Conservation (phyloP, 2,888 invertebrate species). For the Esperia sulphurella region DNA sequence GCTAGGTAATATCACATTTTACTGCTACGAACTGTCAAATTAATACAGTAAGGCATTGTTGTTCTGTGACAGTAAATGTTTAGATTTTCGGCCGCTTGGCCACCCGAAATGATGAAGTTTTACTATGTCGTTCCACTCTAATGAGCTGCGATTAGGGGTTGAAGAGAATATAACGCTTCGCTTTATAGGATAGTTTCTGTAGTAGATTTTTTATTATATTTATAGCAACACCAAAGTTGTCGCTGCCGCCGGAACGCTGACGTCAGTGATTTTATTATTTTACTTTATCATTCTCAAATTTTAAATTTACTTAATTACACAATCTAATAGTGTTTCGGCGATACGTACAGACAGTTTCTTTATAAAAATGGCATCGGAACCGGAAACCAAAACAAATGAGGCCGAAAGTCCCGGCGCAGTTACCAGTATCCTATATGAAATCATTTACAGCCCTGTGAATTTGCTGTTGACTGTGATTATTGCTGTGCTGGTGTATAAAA, state of each 20-base stretch:
- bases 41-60: no score
- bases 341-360: not conserved
- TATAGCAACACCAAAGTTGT: constrained; percentile 3
- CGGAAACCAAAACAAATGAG: constrained; percentile 47
- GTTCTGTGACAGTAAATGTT: no score
- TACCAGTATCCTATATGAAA: constrained; percentile 67
- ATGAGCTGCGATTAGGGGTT: no score
- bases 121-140: no score
- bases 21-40: no score
- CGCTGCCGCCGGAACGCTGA: constrained; percentile 31
- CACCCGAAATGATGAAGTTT: no score
- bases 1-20: no score
- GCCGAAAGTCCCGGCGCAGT: constrained; percentile 34
- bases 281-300: constrained; percentile 29
- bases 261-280: constrained; percentile 52
- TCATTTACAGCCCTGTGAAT: constrained; percentile 83
- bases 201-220: not conserved
- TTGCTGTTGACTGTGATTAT: constrained; percentile 81
- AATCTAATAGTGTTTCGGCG: not conserved
- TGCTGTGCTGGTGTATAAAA: constrained; percentile 83
- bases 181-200: no score
- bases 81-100: no score
- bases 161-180: no score
- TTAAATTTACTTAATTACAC: constrained; percentile 35
- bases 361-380: constrained; percentile 49